Evolutionary conservation across 92 coral and sea anemone species (phyloP).

Genomic region (Epizoanthus fatuus): DNA sequence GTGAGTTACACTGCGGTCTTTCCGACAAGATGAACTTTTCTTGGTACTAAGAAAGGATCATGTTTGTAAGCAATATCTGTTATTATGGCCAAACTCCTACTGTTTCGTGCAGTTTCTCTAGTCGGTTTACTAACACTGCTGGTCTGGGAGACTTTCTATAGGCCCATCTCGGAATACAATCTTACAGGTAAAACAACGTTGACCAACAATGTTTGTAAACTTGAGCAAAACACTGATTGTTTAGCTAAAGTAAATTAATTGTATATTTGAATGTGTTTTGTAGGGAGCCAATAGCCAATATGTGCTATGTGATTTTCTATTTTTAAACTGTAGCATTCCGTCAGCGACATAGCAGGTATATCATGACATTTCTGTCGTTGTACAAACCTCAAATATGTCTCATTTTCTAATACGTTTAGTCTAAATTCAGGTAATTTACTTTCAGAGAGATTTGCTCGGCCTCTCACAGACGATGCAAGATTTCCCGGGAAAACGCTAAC

Average conservation of each 20-base stretch:
- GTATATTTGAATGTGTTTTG: not conserved
- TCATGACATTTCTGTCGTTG: conserved; percentile 6
- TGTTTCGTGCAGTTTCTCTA: conserved; percentile 84
- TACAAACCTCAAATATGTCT: conserved; percentile 22
- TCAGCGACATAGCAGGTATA: conserved; percentile 21
- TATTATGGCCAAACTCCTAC: conserved; percentile 74
- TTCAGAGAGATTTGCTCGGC: conserved; percentile 13
- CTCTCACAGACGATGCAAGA: conserved; percentile 1
- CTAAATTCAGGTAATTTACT: not conserved
- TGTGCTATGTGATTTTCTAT: not conserved
- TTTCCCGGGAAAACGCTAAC: conserved; percentile 4
- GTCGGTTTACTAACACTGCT: conserved; percentile 69
- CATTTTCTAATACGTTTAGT: not conserved
- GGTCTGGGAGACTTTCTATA: conserved; percentile 81
- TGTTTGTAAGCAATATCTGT: conserved; percentile 34
- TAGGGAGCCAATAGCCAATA: conserved; percentile 1
- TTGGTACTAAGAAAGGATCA: conserved; percentile 13
- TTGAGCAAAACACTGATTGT: not conserved
- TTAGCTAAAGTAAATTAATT: not conserved
- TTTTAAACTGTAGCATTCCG: not conserved
- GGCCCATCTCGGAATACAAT: conserved; percentile 35
- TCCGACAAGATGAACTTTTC: not conserved
- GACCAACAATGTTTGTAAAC: not conserved
- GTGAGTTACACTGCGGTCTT: not conserved
- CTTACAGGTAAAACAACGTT: conserved; percentile 67